phyloP scores from a whole-genome alignment of 2,113 vertebrate genomes.

The Tricholaema leucomelas region DNA sequence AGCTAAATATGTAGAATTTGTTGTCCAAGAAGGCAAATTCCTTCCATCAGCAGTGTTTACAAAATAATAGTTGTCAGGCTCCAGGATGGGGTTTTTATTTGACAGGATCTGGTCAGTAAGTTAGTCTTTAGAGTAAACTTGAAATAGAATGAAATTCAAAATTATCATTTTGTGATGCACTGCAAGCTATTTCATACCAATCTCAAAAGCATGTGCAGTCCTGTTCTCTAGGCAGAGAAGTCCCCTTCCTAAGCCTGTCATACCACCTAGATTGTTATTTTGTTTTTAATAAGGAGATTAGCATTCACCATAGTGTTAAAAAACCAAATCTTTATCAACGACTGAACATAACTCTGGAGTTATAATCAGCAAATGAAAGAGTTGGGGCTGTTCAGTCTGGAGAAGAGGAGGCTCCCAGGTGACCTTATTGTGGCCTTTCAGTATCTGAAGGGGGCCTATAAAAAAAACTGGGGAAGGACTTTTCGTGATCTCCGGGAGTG shows the following conservation, averaged over 20 bases:
- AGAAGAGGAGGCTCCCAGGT: no score
- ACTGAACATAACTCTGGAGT: not conserved
- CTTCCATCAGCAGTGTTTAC: conserved; percentile 52
- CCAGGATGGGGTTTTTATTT: conserved; percentile 25
- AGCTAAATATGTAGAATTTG: conserved; percentile 70
- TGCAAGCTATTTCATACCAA: not conserved
- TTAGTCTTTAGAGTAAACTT: conserved; percentile 42
- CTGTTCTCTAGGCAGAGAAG: not conserved
- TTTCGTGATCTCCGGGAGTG: no score
- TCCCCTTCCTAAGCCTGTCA: not conserved
- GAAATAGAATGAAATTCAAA: conserved; percentile 28
- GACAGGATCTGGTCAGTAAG: conserved; percentile 47
- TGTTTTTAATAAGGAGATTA: not conserved
- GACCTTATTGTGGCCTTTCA: no score
- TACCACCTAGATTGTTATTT: not conserved
- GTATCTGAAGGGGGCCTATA: no score
- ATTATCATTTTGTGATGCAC: conserved; percentile 25
- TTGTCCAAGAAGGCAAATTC: conserved; percentile 50
- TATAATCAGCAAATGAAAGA: not conserved
- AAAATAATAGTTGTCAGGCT: conserved; percentile 53
- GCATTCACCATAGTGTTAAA: not conserved
- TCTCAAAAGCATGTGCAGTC: not conserved
- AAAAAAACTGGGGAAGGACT: no score
- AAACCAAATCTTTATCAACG: not conserved
- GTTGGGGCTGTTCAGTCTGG: no score